Evolutionary conservation across 2,113 vertebrate species (phyloP).

Genomic region (Pyxicephalus adspersus): DNA sequence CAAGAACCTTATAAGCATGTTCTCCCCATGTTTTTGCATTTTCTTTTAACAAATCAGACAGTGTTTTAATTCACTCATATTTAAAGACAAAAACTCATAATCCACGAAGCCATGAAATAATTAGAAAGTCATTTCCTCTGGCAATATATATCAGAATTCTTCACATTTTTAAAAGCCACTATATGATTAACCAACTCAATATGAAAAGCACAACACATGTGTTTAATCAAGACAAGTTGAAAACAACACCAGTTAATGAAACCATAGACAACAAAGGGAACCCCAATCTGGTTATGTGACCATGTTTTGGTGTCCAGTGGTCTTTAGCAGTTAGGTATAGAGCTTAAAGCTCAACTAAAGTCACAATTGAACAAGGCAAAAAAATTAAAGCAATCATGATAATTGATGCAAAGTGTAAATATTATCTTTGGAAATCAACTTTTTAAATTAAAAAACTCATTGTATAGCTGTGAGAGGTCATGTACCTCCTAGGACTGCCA

Average conservation of each 20-base stretch:
- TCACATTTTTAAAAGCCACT: constrained; percentile 51
- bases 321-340: neutral
- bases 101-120: constrained; percentile 44
- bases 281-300: constrained; percentile 16
- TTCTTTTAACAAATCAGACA: neutral
- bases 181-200: constrained; percentile 42
- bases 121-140: constrained; percentile 50
- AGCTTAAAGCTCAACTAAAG: too few relatives aligned
- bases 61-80: constrained; percentile 11
- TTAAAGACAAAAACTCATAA: constrained; percentile 33
- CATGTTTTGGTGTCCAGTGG: constrained; percentile 3
- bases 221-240: constrained; percentile 37
- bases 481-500: too few relatives aligned
- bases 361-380: neutral
- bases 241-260: constrained; percentile 44
- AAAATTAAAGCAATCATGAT: neutral
- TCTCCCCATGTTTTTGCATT: too few relatives aligned
- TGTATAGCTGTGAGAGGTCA: too few relatives aligned
- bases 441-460: too few relatives aligned
- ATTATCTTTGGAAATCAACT: too few relatives aligned
- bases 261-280: constrained; percentile 33
- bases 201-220: constrained; percentile 37
- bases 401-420: too few relatives aligned
- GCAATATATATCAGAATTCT: constrained; percentile 48
- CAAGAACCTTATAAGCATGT: too few relatives aligned